Base-by-base conservation (phyloP, 1,140 invertebrate species). In the Pogonognathellus flavescens region DNA sequence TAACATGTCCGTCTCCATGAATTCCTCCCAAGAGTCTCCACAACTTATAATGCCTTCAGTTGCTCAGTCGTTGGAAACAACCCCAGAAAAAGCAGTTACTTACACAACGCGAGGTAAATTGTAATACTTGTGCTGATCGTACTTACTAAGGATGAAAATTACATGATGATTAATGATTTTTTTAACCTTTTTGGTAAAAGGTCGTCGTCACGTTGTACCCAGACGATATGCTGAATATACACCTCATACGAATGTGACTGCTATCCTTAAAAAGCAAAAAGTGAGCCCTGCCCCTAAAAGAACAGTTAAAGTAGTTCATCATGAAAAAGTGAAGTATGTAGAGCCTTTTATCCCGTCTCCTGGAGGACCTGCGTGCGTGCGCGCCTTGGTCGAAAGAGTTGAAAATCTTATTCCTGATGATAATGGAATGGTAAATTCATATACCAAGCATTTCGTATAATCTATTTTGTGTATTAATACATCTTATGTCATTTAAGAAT, bases 161-260 rank as follows among this genome's bases (percentile, higher is more conserved):
- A n/a, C n/a, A n/a, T n/a, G 31, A 41, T 41, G 1, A 41, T 41
- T 1, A 41, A 41, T 41, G 31, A 6, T 41, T n/a, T n/a, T n/a
- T n/a, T n/a, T n/a, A n/a, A 41, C 31, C 6, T 41, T 41, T 41
- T 41, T 41, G 31, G 6, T 41, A 41, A 41, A 41, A 41, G 31
- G 85, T 41, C 59, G 85, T 18, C 62, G 85, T 11, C 85, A 86
- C 53, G 55, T 62, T 20, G 70, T 86, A 59, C 85, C 85, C 14
- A 25, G 85, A 76, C 50, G 85, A 49, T 86, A 83, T 53, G 85
- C 85, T 60, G 85, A 86, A 84, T 86, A 59, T 13, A 86, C 85
- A 11, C 31, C 60, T n/a, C 82, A 83, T 80, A 72, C 72, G 6
- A 86, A 86, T 83, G 85, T 86, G 20, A 62, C 57, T n/a, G 70